phyloP scores from a whole-genome alignment of 2,113 vertebrate genomes.

The Myiozetetes cayanensis region DNA sequence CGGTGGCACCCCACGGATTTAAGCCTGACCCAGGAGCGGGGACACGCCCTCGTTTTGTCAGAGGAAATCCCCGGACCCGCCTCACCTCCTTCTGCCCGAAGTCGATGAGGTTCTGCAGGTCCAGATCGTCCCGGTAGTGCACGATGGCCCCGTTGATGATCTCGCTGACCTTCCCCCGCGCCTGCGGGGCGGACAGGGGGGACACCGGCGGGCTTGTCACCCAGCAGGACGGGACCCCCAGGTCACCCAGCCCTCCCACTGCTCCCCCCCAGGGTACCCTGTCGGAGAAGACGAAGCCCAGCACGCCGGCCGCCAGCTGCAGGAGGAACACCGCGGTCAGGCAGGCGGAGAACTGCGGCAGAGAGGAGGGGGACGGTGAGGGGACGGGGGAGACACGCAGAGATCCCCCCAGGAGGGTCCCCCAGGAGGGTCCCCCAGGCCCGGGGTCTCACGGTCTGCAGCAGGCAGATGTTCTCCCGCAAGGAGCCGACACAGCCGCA shows the following conservation, averaged over 20 bases:
- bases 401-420: not conserved
- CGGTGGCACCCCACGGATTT: not conserved
- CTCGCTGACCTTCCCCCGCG: not conserved
- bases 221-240: not conserved
- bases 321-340: slow-evolving; percentile 88
- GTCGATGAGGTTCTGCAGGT: slow-evolving; percentile 29
- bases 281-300: slow-evolving; percentile 91
- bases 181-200: not conserved
- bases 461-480: slow-evolving; percentile 91
- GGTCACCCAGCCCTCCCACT: not conserved
- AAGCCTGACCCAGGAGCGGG: not conserved
- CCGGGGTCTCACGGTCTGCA: slow-evolving; percentile 78
- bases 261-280: slow-evolving; percentile 70
- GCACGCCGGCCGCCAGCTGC: slow-evolving; percentile 82
- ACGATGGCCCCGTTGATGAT: slow-evolving; percentile 19
- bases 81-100: not conserved
- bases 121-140: not conserved
- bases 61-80: not conserved
- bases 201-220: not conserved
- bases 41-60: rapidly evolving
- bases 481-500: slow-evolving; percentile 92
- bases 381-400: rapidly evolving
- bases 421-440: rapidly evolving
- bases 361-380: rapidly evolving
- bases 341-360: slow-evolving; percentile 84